Conservation (phyloP, 2,113 vertebrate species). For the Gavia stellata region DNA sequence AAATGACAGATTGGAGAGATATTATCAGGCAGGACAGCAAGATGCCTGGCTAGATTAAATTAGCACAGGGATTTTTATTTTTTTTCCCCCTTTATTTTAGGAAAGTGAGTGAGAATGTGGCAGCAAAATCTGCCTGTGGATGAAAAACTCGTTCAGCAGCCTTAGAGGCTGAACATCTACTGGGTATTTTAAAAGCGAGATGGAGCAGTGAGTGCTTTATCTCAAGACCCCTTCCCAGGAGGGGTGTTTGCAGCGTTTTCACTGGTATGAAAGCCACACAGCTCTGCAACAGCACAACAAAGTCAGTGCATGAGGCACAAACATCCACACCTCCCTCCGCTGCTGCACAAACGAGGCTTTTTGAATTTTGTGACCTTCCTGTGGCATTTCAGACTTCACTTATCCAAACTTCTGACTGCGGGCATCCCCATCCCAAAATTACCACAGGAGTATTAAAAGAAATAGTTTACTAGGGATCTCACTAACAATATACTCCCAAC, state of each 20-base stretch:
- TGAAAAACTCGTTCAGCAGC: not conserved
- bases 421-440: not conserved
- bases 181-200: not conserved
- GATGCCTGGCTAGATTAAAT: constrained; percentile 48
- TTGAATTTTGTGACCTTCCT: not conserved
- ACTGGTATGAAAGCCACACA: not conserved
- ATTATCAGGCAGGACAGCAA: constrained; percentile 42
- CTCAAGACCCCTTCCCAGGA: not conserved
- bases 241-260: not conserved
- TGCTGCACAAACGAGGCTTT: not conserved
- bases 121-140: constrained; percentile 32
- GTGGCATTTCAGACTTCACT: not conserved
- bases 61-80: constrained; percentile 1
- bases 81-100: constrained; percentile 17
- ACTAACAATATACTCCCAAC: not conserved
- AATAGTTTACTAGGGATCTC: not conserved
- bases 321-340: not conserved
- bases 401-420: not conserved
- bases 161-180: not conserved
- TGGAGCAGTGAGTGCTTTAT: not conserved
- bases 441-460: not conserved
- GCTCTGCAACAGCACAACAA: not conserved
- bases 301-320: fast-evolving
- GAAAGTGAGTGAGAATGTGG: constrained; percentile 23
- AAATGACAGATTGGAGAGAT: constrained; percentile 35